Evolutionary conservation across 2,888 invertebrate genomes (phyloP).

Genomic region (Dioctria linearis): DNA sequence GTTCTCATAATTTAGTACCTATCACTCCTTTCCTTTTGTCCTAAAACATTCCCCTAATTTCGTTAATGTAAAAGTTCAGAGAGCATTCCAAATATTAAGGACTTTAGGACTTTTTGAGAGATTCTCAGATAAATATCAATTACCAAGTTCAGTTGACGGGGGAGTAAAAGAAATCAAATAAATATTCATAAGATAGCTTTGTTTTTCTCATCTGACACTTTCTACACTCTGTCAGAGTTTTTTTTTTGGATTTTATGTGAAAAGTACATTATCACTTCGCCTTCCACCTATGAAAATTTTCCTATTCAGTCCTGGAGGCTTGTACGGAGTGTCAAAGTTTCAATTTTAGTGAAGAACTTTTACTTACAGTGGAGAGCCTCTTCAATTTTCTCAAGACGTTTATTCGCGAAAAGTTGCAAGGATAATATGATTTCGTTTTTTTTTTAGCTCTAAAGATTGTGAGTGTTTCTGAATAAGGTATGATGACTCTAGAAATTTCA

Average conservation of each 20-base stretch:
- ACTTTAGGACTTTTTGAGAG: constrained; percentile 12
- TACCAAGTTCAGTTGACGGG: constrained; percentile 37
- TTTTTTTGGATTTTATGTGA: constrained; percentile 18
- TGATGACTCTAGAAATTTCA: too few species aligned
- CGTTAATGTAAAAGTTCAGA: constrained; percentile 49
- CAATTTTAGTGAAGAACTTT: constrained; percentile 8
- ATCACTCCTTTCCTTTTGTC: constrained; percentile 7
- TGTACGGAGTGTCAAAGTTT: constrained; percentile 22
- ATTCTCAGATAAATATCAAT: constrained; percentile 43
- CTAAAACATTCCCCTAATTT: constrained; percentile 21
- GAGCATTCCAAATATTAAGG: constrained; percentile 31
- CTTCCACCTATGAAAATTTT: constrained; percentile 14
- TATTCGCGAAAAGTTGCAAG: background rate
- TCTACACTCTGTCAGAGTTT: background rate
- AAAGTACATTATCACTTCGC: constrained; percentile 7
- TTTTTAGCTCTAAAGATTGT: too few species aligned
- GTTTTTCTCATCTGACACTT: constrained; percentile 28
- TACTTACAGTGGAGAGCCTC: background rate
- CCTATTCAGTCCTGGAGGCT: background rate
- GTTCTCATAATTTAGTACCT: background rate
- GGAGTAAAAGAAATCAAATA: constrained; percentile 40
- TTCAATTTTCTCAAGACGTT: background rate
- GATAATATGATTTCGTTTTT: background rate
- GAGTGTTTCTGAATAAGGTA: too few species aligned
- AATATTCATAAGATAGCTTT: constrained; percentile 46